Percentiles rank a stretch among this genome's conserved stretches.
Evolutionary conservation across 2,113 vertebrate genomes (phyloP).

Genomic region (Phyllostomus hastatus): DNA sequence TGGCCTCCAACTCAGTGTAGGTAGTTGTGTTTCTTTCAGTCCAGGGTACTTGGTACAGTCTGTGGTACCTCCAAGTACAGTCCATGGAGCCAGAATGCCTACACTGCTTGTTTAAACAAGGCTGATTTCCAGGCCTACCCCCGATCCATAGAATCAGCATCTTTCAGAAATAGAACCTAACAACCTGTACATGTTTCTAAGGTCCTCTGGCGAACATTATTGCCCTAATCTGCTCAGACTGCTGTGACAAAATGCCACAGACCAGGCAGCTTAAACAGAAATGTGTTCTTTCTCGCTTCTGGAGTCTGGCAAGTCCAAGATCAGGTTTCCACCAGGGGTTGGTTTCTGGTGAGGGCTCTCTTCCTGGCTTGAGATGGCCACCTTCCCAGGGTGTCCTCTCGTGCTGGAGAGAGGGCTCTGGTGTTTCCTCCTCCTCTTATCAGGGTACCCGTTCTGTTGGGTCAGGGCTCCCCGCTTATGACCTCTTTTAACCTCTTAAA

Average conservation of each 20-base stretch:
- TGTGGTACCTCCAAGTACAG: background rate
- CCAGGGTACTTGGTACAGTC: background rate
- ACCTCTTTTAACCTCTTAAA: background rate
- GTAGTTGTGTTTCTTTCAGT: background rate
- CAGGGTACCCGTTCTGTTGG: background rate
- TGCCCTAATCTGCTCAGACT: background rate
- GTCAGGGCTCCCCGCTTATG: background rate
- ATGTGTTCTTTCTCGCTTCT: background rate
- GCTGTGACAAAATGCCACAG: background rate
- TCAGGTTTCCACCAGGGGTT: background rate
- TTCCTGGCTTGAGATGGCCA: background rate
- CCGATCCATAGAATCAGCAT: background rate
- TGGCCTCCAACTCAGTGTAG: no score
- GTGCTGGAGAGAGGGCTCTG: accelerated
- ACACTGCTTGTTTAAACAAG: background rate
- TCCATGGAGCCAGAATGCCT: background rate
- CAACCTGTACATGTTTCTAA: background rate
- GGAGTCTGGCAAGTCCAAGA: background rate
- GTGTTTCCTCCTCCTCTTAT: background rate
- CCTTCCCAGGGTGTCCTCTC: background rate
- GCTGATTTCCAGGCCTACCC: background rate
- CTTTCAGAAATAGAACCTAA: background rate
- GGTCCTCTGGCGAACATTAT: background rate
- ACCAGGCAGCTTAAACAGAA: background rate
- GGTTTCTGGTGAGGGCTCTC: background rate